Evolutionary conservation across 2,113 vertebrate genomes (phyloP).

Genomic region (Varanus salvator): DNA sequence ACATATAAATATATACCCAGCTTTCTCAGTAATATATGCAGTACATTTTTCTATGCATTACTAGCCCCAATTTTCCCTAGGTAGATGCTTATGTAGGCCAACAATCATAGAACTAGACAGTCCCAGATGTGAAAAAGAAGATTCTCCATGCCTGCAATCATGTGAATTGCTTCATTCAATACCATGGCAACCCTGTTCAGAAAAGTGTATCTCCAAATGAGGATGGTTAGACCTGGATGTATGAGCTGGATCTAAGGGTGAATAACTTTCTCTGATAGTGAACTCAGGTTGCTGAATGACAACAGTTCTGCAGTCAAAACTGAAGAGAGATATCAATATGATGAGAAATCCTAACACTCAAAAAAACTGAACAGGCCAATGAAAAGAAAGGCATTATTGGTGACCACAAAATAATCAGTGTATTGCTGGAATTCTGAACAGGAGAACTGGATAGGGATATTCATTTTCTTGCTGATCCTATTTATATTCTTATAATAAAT

Average conservation of each 20-base stretch:
- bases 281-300: not conserved
- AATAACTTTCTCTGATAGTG: not conserved
- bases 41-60: not conserved
- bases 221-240: not conserved
- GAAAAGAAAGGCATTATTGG: not conserved
- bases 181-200: not conserved
- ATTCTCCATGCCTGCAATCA: not conserved
- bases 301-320: not conserved
- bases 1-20: constrained; percentile 20
- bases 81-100: not conserved
- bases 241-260: not conserved
- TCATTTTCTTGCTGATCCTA: not conserved
- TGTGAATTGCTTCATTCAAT: not conserved
- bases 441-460: not conserved
- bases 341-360: not conserved
- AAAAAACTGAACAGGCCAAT: not conserved
- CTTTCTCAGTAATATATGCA: not conserved
- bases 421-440: not conserved
- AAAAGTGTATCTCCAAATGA: not conserved
- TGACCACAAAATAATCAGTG: not conserved
- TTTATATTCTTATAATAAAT: not conserved
- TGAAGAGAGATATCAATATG: not conserved
- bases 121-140: not conserved
- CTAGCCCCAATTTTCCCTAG: not conserved
- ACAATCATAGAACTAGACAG: not conserved